phyloP scores from a whole-genome alignment of 2,113 vertebrate species.

The Hiodon tergisus region DNA sequence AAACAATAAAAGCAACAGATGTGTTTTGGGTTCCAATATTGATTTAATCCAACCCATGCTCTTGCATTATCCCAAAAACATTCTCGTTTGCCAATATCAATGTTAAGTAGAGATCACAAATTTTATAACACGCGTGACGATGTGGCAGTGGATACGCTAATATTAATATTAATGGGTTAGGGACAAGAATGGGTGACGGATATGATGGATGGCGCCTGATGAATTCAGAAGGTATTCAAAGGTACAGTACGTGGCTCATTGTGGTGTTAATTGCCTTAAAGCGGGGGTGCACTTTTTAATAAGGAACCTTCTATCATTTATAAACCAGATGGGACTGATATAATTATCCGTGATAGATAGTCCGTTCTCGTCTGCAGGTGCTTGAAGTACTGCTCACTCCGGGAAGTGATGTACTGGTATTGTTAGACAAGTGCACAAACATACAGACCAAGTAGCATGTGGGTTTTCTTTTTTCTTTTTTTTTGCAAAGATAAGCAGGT shows the following conservation, averaged over 20 bases:
- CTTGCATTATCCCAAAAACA: background rate
- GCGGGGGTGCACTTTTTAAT: constrained; percentile 41
- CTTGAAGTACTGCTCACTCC: constrained; percentile 53
- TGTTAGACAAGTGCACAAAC: constrained; percentile 3
- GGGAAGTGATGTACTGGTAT: constrained; percentile 30
- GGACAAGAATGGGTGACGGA: constrained; percentile 6
- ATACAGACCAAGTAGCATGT: background rate
- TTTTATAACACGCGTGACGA: background rate
- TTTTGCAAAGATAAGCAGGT: constrained; percentile 50
- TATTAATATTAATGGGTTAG: constrained; percentile 23
- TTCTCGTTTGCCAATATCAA: background rate
- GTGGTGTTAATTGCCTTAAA: constrained; percentile 72
- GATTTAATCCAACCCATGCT: background rate
- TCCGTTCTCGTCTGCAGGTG: constrained; percentile 54
- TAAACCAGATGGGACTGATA: constrained; percentile 34
- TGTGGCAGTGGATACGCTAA: background rate
- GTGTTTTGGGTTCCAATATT: background rate
- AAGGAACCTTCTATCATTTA: constrained; percentile 70
- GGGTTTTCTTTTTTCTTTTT: background rate
- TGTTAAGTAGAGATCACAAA: background rate
- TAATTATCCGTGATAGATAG: constrained; percentile 30
- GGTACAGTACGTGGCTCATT: constrained; percentile 54
- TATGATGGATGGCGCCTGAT: constrained; percentile 21
- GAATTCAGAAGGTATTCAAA: constrained; percentile 45
- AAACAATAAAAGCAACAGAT: no score